phyloP scores from a whole-genome alignment of 2,797 vertebrate genomes.

The Protonibea diacanthus region DNA sequence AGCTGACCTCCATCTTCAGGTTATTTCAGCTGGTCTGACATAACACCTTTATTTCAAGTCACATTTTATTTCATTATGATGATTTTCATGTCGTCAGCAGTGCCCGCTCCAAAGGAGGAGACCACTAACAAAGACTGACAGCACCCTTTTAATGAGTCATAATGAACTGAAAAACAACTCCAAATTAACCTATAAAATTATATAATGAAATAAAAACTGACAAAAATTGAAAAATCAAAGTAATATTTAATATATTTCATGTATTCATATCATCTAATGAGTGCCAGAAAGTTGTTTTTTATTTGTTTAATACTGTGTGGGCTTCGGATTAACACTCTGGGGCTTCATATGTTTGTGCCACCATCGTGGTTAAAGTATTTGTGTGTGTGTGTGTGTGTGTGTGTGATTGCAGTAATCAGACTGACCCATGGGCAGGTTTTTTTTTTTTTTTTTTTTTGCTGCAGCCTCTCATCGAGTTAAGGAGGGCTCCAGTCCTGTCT shows the following conservation, averaged over 20 bases:
- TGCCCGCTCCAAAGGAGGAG: too few species aligned
- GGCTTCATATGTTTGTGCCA: neutral
- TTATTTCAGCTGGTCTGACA: slow-evolving; percentile 5
- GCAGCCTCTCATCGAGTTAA: slow-evolving; percentile 38
- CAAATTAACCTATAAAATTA: neutral
- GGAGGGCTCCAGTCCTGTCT: slow-evolving; percentile 54
- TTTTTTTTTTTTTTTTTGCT: slow-evolving; percentile 12
- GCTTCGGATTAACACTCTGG: neutral
- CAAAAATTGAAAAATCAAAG: neutral
- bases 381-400: slow-evolving; percentile 8
- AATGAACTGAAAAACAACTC: too few species aligned
- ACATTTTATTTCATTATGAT: too few species aligned
- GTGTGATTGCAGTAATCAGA: slow-evolving; percentile 48
- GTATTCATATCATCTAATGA: neutral
- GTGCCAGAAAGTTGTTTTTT: neutral
- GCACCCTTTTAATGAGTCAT: too few species aligned
- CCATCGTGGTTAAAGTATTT: neutral
- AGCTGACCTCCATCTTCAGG: neutral
- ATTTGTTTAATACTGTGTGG: neutral
- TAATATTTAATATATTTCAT: neutral
- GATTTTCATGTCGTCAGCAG: too few species aligned
- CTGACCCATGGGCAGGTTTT: slow-evolving; percentile 41
- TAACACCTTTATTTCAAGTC: neutral
- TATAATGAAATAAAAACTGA: neutral
- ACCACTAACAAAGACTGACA: neutral